Conservation (phyloP, 2,113 vertebrate genomes). For the Ciconia boyciana region DNA sequence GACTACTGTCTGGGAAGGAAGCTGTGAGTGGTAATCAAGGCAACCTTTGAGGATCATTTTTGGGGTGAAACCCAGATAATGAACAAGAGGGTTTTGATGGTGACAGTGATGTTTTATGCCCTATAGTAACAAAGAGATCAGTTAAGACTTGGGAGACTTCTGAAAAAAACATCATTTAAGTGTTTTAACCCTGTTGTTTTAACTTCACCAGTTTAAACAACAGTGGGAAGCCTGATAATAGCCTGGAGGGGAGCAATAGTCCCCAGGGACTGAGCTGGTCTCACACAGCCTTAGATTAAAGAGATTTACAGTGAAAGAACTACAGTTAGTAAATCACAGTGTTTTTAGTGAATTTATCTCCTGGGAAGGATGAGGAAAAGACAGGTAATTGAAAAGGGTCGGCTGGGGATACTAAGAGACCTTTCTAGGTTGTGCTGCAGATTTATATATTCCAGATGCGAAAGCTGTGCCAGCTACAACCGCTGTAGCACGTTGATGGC, state of each 20-base stretch:
- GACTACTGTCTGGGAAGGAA: background rate
- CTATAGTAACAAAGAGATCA: background rate
- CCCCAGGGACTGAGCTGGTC: background rate
- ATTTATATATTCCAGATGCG: background rate
- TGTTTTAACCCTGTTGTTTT: background rate
- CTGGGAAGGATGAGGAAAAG: background rate
- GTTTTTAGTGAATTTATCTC: background rate
- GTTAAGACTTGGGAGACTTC: background rate
- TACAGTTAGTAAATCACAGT: background rate
- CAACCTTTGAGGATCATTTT: background rate
- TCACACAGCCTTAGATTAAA: background rate
- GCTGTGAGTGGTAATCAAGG: background rate
- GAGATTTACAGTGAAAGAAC: background rate
- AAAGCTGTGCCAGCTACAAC: background rate
- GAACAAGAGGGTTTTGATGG: background rate
- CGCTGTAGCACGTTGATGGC: background rate
- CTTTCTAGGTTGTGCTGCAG: background rate
- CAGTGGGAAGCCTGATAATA: background rate
- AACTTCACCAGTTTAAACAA: background rate
- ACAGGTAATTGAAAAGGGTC: background rate
- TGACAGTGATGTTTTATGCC: background rate
- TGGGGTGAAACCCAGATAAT: fast-evolving
- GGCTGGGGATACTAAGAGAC: background rate
- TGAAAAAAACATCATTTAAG: background rate
- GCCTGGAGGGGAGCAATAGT: background rate